Conservation (phyloP, 1,140 invertebrate genomes). For the Brachionus calyciflorus region DNA sequence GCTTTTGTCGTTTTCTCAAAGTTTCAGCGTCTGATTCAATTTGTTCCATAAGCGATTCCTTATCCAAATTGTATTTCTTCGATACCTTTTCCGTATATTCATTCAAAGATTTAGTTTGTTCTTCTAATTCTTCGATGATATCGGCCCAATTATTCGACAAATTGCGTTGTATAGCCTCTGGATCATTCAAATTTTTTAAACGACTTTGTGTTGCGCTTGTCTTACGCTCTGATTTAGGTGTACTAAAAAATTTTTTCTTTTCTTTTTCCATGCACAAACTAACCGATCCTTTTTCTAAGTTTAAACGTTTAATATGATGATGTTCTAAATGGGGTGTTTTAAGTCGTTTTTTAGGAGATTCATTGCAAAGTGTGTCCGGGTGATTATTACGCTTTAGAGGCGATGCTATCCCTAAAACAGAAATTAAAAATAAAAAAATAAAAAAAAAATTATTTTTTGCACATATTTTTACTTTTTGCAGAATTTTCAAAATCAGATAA, state of each 20-base stretch:
- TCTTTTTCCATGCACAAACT: conserved; percentile 24
- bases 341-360: conserved; percentile 34
- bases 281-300: conserved; percentile 1
- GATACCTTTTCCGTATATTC: conserved; percentile 33
- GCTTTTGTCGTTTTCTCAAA: conserved; percentile 77
- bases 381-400: conserved; percentile 34
- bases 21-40: conserved; percentile 67
- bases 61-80: conserved; percentile 29
- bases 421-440: background rate
- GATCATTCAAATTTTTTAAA: background rate
- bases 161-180: conserved; percentile 37
- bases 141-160: conserved; percentile 45
- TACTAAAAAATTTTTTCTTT: conserved; percentile 28
- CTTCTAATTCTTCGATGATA: conserved; percentile 41
- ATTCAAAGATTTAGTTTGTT: conserved; percentile 11
- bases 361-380: background rate
- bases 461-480: conserved; percentile 8
- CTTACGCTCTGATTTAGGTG: conserved; percentile 35
- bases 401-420: background rate
- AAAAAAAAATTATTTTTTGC: background rate
- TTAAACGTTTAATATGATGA: background rate
- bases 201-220: conserved; percentile 1
- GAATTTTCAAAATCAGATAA: conserved; percentile 13
- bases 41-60: background rate
- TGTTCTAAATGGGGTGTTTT: conserved; percentile 14